These are phyloP conservation scores for Solenopsis invicta DNA, from an alignment of 1,140 invertebrate genomes.

Conservation along the genomic window DNA sequence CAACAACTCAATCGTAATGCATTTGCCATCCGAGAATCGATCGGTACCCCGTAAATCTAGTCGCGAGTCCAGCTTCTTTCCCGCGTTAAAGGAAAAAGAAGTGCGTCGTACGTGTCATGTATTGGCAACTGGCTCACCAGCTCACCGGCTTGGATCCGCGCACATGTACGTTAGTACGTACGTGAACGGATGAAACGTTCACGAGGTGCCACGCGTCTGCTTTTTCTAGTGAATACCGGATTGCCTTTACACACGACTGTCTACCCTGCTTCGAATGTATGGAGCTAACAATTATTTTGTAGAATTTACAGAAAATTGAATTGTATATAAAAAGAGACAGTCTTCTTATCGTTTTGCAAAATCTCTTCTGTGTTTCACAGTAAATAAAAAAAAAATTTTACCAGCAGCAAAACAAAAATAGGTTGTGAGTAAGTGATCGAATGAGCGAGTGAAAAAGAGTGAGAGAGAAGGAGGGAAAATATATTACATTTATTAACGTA, in stretches of 20 bases:
- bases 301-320: conserved; percentile 4
- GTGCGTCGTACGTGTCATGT: conserved; percentile 69
- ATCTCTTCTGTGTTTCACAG: background rate
- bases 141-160: background rate
- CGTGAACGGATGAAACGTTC: conserved; percentile 61
- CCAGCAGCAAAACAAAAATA: background rate
- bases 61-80: conserved; percentile 68
- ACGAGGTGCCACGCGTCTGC: conserved; percentile 61
- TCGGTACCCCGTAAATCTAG: conserved; percentile 69
- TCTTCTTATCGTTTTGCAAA: background rate
- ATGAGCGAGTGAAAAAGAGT: too few species aligned
- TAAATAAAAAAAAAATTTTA: background rate
- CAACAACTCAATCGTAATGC: conserved; percentile 68
- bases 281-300: background rate
- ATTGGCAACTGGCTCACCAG: conserved; percentile 44
- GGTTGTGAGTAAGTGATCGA: too few species aligned
- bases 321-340: background rate
- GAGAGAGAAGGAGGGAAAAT: background rate
- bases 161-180: conserved; percentile 41
- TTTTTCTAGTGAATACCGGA: conserved; percentile 66
- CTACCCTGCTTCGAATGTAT: background rate
- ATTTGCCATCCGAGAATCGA: conserved; percentile 39
- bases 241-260: conserved; percentile 47
- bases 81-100: conserved; percentile 66
- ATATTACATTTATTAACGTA: background rate